Conservation (phyloP, 2,113 vertebrate genomes). For the Merops nubicus region DNA sequence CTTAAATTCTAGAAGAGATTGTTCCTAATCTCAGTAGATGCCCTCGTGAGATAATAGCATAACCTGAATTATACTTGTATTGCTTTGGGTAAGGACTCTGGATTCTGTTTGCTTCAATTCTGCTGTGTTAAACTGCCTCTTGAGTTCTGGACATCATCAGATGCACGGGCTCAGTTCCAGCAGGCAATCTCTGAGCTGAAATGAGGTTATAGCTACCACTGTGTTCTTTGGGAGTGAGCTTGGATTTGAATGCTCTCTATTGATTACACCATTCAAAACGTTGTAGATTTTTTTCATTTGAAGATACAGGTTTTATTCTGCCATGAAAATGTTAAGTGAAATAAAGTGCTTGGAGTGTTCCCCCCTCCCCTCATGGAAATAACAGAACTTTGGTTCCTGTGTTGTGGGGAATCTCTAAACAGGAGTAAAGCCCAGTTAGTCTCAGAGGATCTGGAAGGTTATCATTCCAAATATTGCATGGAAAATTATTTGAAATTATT, state of each 20-base stretch:
- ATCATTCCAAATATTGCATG: neutral
- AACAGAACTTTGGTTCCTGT: neutral
- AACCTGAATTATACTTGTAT: neutral
- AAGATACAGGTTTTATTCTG: neutral
- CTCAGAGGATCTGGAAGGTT: neutral
- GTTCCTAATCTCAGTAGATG: neutral
- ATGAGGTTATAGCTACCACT: neutral
- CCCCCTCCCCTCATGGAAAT: no score
- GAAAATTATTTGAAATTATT: neutral
- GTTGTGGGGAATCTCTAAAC: neutral
- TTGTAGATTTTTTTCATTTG: neutral
- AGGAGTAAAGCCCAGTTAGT: neutral
- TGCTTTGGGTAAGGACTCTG: neutral
- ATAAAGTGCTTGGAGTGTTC: no score
- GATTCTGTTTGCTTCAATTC: neutral
- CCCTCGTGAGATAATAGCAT: neutral
- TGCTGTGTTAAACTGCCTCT: neutral
- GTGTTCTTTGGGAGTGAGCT: neutral
- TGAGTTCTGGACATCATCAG: neutral
- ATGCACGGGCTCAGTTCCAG: neutral
- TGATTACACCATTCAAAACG: neutral
- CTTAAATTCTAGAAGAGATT: neutral
- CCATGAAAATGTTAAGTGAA: neutral
- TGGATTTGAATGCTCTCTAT: neutral
- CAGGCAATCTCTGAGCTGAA: neutral